Evolutionary conservation across 1,140 invertebrate genomes (phyloP).

Genomic region (Adelges cooleyi): DNA sequence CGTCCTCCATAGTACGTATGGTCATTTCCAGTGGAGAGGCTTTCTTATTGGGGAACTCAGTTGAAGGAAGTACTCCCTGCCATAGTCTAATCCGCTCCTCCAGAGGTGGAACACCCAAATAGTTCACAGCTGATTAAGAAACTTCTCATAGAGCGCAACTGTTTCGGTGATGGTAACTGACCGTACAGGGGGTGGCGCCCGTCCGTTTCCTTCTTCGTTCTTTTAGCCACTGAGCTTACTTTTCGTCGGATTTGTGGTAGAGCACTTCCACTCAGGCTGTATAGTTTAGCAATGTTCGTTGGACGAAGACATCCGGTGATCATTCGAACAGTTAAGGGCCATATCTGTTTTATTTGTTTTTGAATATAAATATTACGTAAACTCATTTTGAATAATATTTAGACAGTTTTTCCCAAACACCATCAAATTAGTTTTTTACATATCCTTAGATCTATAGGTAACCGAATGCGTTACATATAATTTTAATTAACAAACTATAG

Average conservation of each 20-base stretch:
- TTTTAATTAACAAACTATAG: no score
- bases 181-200: background rate
- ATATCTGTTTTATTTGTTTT: background rate
- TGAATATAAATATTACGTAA: no score
- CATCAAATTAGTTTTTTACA: no score
- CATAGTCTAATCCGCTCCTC: background rate
- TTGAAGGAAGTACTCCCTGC: no score
- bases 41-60: no score
- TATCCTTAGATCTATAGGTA: no score
- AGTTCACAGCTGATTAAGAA: background rate
- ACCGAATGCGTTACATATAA: no score
- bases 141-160: background rate
- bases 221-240: background rate
- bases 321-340: constrained; percentile 35
- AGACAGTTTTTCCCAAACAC: no score
- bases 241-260: constrained; percentile 5
- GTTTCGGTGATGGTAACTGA: background rate
- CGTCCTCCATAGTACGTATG: background rate
- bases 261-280: background rate
- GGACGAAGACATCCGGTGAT: constrained; percentile 41
- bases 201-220: background rate
- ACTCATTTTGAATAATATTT: no score
- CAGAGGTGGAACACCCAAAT: background rate
- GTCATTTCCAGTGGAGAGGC: background rate
- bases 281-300: background rate